phyloP scores from a whole-genome alignment of 2,888 invertebrate species.

The Gisinianus flammeolus region DNA sequence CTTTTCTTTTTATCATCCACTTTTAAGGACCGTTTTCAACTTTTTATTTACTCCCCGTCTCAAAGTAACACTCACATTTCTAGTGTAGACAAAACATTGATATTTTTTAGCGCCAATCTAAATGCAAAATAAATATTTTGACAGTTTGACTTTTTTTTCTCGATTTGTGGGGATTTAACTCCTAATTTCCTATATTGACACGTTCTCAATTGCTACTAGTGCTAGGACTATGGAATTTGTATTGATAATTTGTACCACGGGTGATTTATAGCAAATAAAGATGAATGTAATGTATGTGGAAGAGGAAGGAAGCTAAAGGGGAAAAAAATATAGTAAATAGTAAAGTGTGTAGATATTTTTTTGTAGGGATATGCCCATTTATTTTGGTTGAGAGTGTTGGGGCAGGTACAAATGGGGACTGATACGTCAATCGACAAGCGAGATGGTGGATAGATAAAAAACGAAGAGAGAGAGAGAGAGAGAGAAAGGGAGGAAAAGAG shows the following conservation, averaged over 20 bases:
- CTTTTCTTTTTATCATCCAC: too few relatives aligned
- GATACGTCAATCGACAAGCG: slow-evolving; percentile 11
- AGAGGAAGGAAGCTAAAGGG: background rate
- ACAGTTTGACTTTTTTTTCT: too few relatives aligned
- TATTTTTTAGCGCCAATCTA: too few relatives aligned
- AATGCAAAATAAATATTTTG: too few relatives aligned
- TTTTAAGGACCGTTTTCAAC: too few relatives aligned
- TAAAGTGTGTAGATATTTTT: too few relatives aligned
- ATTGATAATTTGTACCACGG: background rate
- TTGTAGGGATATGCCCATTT: too few relatives aligned
- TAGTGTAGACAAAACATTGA: background rate
- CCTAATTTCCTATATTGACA: background rate
- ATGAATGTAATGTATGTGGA: too few relatives aligned
- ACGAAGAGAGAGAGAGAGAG: background rate
- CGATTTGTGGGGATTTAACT: too few relatives aligned
- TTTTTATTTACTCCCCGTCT: background rate
- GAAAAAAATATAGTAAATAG: too few relatives aligned
- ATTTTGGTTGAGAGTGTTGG: too few relatives aligned
- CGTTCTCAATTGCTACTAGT: background rate
- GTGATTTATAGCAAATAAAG: too few relatives aligned
- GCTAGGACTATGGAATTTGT: background rate
- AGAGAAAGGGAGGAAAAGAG: background rate
- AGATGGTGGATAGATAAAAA: background rate
- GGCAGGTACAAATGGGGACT: slow-evolving; percentile 2
- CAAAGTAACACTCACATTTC: background rate